Percentiles rank a stretch among this genome's conserved stretches.
Conservation (phyloP, 30 jellyfish, hydroid and myxozoan species). For the Pelagia noctiluca region DNA sequence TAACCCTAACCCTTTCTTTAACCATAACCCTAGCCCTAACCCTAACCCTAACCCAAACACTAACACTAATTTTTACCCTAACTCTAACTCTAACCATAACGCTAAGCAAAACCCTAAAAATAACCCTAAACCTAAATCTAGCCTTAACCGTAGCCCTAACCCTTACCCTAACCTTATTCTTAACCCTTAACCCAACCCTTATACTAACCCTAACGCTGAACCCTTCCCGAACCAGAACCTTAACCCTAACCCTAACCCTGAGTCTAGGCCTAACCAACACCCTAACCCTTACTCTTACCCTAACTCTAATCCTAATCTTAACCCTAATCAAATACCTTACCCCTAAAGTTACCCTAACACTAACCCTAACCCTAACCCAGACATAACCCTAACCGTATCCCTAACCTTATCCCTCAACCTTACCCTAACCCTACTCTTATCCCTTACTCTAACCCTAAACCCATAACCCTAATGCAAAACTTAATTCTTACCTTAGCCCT, state of each 20-base stretch:
- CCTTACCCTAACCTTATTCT: background rate
- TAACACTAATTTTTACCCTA: background rate
- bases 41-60: constrained; percentile 1
- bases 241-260: constrained; percentile 47
- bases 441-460: background rate
- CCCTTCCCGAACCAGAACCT: constrained; percentile 34
- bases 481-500: background rate
- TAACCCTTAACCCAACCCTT: constrained; percentile 28
- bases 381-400: background rate
- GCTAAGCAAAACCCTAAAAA: background rate
- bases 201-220: constrained; percentile 35
- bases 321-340: background rate
- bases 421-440: background rate
- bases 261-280: constrained; percentile 30
- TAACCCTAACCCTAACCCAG: background rate
- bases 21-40: constrained; percentile 1
- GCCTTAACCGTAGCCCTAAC: background rate
- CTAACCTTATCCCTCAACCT: background rate
- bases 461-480: background rate
- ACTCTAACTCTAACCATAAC: background rate
- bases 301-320: background rate
- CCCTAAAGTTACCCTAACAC: background rate
- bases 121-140: background rate
- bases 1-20: background rate
- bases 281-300: constrained; percentile 26